Percentiles rank a stretch among this genome's conserved stretches.
phyloP scores from a whole-genome alignment of 2,113 vertebrate species.

The Cromileptes altivelis region DNA sequence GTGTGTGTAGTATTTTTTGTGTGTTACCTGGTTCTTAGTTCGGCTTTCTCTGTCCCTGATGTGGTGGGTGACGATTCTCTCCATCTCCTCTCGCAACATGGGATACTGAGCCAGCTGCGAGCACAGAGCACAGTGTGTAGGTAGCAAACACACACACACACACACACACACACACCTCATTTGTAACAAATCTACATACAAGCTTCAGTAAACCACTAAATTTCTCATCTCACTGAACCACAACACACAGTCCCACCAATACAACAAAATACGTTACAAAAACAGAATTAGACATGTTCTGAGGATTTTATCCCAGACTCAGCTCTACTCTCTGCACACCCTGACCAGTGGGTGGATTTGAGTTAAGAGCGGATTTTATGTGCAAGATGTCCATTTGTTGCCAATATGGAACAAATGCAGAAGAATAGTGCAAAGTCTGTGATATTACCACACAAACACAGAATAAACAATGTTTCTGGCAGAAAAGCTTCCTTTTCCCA shows the following conservation, averaged over 20 bases:
- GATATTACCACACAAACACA: constrained; percentile 69
- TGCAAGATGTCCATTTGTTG: constrained; percentile 32
- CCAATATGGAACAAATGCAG: constrained; percentile 48
- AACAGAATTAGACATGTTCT: constrained; percentile 53
- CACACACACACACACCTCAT: constrained; percentile 1
- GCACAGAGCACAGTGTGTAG: constrained; percentile 74
- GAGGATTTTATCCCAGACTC: constrained; percentile 63
- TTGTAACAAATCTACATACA: constrained; percentile 22
- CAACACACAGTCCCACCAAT: constrained; percentile 57
- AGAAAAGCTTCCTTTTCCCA: constrained; percentile 70
- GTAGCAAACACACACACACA: constrained; percentile 42
- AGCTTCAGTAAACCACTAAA: constrained; percentile 21
- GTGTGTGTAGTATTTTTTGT: neutral
- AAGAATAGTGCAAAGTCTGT: constrained; percentile 72
- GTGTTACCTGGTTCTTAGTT: constrained; percentile 93
- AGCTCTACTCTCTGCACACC: constrained; percentile 40
- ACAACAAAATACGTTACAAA: constrained; percentile 50
- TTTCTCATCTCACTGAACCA: constrained; percentile 55
- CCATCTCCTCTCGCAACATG: constrained; percentile 97
- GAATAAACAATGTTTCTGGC: constrained; percentile 76
- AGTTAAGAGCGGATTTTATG: constrained; percentile 17
- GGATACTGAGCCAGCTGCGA: constrained; percentile 97
- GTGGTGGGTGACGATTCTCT: constrained; percentile 96
- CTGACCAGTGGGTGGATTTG: constrained; percentile 3
- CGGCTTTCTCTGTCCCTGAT: constrained; percentile 96